phyloP scores from a whole-genome alignment of 2,797 vertebrate species.

The Lindbergichthys nudifrons region DNA sequence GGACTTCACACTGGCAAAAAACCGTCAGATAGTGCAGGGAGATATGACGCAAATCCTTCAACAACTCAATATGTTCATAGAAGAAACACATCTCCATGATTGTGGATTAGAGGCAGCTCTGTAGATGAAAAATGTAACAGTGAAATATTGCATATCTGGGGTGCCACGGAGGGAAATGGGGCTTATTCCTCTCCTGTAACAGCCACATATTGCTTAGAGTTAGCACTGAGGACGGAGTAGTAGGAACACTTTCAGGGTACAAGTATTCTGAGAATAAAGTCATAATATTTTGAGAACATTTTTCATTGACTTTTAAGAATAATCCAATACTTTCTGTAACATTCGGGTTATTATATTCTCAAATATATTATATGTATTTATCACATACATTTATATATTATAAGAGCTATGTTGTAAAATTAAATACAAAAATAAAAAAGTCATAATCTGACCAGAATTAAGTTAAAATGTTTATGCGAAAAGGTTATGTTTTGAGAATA shows the following conservation, averaged over 20 bases:
- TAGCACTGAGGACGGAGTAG: slow-evolving; percentile 18
- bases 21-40: slow-evolving; percentile 40
- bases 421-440: not conserved
- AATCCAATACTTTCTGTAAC: not conserved
- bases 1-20: slow-evolving; percentile 12
- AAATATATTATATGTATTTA: slow-evolving; percentile 4
- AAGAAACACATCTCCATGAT: slow-evolving; percentile 29
- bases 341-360: not conserved
- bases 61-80: slow-evolving; percentile 22
- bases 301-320: not conserved
- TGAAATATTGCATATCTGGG: slow-evolving; percentile 71
- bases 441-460: not conserved
- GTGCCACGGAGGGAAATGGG: slow-evolving; percentile 34
- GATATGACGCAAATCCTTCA: slow-evolving; percentile 38
- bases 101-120: slow-evolving; percentile 55
- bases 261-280: not conserved
- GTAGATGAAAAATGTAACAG: slow-evolving; percentile 36
- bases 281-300: not conserved
- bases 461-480: not conserved
- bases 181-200: slow-evolving; percentile 13
- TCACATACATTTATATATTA: slow-evolving; percentile 5
- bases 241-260: not conserved
- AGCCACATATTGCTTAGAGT: slow-evolving; percentile 55
- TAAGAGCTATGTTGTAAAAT: not conserved
- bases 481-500: not conserved